Evolutionary conservation across 2,888 invertebrate species (phyloP), one percentile per base, ranked within the genome.

Genomic region (Cactoblastis cactorum): DNA sequence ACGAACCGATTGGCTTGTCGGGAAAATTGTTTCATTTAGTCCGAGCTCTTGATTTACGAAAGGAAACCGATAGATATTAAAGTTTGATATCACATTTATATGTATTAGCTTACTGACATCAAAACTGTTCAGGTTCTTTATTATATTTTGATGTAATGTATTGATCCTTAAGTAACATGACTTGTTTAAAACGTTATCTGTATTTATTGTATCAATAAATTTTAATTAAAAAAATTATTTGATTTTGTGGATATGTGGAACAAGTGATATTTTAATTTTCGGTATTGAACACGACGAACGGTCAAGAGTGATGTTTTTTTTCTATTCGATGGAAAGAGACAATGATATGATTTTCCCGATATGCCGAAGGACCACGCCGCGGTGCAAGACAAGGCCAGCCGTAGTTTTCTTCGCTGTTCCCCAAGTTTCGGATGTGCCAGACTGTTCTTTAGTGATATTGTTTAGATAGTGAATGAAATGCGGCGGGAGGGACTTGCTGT

Each of bases 331-430:
- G 52, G 46, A 45, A 51, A 51, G 53, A 53, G 55, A 49, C 54
- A 63, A 77, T 80, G 77, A 79, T 79, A 83, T 75, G 69, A 81
- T 81, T 80, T 74, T 73, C 71, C 76, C 74, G 77, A 69, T 70
- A 63, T 50, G 66, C 75, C 71, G 61, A 69, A 52, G 71, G 78
- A 79, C 75, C 76, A 77, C 61, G 71, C 72, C 70, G 67, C 73
- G 78, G 83, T 76, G 80, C 74, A 75, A 84, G 84, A 79, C 65
- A 69, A 78, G 87, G 87, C 74, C 75, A 78, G 87, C 87, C 87
- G 88, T 82, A 83, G 87, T 84, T 80, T 77, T 75, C 78, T 74
- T 84, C 86, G 85, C 78, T 82, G 86, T 89, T 87, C 81, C 86
- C 77, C 71, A 77, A 80, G 86, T 80, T 88, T 88, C 88, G 88